Evolutionary conservation across 2,888 invertebrate species (phyloP).

Genomic region (Neoitamus cyanurus): DNA sequence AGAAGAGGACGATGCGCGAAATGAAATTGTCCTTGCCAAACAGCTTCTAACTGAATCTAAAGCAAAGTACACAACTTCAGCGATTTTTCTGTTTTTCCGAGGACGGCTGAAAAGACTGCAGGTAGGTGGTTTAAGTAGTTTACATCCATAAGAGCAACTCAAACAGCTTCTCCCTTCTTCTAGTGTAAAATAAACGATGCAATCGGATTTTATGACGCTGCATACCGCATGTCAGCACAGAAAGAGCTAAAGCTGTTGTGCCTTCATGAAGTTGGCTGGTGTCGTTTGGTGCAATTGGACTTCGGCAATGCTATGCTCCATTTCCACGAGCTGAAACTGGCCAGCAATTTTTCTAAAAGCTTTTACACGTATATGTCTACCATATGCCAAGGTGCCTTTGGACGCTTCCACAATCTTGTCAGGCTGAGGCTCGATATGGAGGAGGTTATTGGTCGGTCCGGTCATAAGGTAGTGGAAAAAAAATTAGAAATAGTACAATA

Average conservation of each 20-base stretch:
- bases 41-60: slow-evolving; percentile 66
- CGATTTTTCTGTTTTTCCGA: slow-evolving; percentile 75
- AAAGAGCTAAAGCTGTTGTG: slow-evolving; percentile 73
- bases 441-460: slow-evolving; percentile 58
- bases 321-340: slow-evolving; percentile 69
- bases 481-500: background rate
- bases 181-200: slow-evolving; percentile 73
- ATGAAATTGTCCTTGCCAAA: slow-evolving; percentile 70
- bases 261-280: slow-evolving; percentile 70
- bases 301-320: slow-evolving; percentile 69
- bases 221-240: slow-evolving; percentile 71
- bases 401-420: slow-evolving; percentile 56
- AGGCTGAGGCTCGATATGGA: slow-evolving; percentile 58
- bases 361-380: slow-evolving; percentile 75
- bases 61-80: slow-evolving; percentile 71
- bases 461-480: slow-evolving; percentile 58
- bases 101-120: slow-evolving; percentile 73
- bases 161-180: slow-evolving; percentile 54
- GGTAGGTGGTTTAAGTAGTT: slow-evolving; percentile 63
- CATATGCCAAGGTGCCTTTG: slow-evolving; percentile 61
- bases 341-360: slow-evolving; percentile 71
- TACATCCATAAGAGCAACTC: background rate
- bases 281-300: slow-evolving; percentile 72
- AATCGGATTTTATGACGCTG: slow-evolving; percentile 70
- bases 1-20: slow-evolving; percentile 70